phyloP scores from a whole-genome alignment of 2,888 invertebrate species.

The Sphaeridia pumilis region DNA sequence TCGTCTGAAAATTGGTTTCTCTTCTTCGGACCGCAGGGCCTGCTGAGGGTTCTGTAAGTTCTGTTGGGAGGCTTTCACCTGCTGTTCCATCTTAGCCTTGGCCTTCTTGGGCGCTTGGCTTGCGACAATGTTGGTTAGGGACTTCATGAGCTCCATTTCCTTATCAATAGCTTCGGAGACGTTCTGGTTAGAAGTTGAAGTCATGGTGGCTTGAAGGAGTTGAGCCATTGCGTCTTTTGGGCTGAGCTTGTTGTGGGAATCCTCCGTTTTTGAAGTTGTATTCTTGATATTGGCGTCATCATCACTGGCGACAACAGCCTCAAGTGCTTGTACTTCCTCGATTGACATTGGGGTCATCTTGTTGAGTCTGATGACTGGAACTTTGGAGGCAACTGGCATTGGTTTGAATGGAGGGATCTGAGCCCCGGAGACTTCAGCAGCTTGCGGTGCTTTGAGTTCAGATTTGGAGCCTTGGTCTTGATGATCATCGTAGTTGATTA shows the following conservation, averaged over 20 bases:
- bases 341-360: background rate
- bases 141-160: background rate
- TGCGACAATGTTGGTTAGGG: background rate
- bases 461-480: background rate
- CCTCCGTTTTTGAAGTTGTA: background rate
- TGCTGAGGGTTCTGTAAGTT: too few relatives aligned
- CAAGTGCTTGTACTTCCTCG: background rate
- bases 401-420: constrained; percentile 4
- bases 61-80: background rate
- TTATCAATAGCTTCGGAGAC: background rate
- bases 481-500: background rate
- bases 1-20: constrained; percentile 10
- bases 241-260: background rate
- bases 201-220: background rate
- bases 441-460: background rate
- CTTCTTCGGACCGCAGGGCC: too few relatives aligned
- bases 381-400: background rate
- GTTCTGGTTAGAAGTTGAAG: background rate
- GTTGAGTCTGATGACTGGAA: constrained; percentile 6
- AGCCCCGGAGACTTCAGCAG: background rate
- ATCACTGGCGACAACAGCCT: background rate
- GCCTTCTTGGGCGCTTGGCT: background rate
- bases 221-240: constrained; percentile 11
- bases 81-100: background rate
- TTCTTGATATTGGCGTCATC: background rate